A percentile compares a stretch with the other conserved stretches of the same genome.
These are phyloP conservation scores for Choristoneura fumiferana DNA, from an alignment of 1,140 invertebrate species.

Conservation along the genomic window DNA sequence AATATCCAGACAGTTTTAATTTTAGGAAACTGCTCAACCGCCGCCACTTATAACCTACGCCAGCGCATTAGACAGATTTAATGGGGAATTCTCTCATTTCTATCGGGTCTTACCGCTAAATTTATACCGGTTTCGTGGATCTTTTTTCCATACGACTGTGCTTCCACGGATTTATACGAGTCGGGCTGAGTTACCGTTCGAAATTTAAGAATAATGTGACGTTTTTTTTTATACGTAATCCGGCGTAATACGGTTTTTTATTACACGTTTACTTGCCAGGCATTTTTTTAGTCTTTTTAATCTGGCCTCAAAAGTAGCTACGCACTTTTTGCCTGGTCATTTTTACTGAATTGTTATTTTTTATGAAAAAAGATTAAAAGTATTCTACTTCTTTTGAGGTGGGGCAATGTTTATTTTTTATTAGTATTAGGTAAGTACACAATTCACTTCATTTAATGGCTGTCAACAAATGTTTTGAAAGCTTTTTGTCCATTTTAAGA, in stretches of 20 bases:
- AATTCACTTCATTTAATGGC: no score
- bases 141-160: conserved; percentile 61
- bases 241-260: background rate
- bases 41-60: background rate
- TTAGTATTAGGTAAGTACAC: no score
- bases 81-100: conserved; percentile 62
- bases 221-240: conserved; percentile 16
- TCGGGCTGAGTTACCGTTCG: conserved; percentile 11
- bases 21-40: no score
- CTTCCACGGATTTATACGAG: conserved; percentile 47
- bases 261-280: background rate
- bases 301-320: no score
- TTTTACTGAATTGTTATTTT: no score
- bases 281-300: background rate
- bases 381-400: no score
- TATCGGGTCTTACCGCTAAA: conserved; percentile 58
- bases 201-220: conserved; percentile 20
- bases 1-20: no score
- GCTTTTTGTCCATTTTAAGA: no score
- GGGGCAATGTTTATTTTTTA: no score
- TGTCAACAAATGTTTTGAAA: no score
- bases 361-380: no score
- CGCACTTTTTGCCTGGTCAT: no score
- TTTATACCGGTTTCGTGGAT: conserved; percentile 49
- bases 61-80: conserved; percentile 51